phyloP scores from a whole-genome alignment of 2,797 vertebrate species.

The Gambelia wislizenii region DNA sequence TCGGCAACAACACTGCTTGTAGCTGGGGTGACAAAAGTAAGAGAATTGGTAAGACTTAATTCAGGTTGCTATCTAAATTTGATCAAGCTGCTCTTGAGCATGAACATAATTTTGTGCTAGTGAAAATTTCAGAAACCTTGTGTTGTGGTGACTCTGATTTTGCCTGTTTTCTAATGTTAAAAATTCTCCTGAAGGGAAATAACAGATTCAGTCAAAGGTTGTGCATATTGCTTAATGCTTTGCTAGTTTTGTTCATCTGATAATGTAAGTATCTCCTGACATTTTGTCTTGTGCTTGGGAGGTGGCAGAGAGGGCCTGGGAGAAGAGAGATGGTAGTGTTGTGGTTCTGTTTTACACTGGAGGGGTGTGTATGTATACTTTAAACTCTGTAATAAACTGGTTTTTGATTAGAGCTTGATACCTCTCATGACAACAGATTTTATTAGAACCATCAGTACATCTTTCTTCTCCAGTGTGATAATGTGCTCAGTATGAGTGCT shows the following conservation, averaged over 20 bases:
- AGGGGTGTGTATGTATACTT: conserved; percentile 34
- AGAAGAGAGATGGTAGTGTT: conserved; percentile 8
- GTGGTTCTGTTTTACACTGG: conserved; percentile 18
- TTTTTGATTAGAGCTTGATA: conserved; percentile 33
- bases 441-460: conserved; percentile 11
- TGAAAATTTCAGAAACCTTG: conserved; percentile 15
- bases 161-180: conserved; percentile 9
- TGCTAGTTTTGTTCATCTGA: conserved; percentile 14
- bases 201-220: conserved; percentile 27
- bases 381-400: conserved; percentile 37
- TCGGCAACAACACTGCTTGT: not conserved
- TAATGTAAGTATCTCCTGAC: not conserved
- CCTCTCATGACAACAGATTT: conserved; percentile 11
- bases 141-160: conserved; percentile 17
- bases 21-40: not conserved
- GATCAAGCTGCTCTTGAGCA: not conserved
- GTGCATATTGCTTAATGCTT: conserved; percentile 25
- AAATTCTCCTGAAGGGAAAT: conserved; percentile 11
- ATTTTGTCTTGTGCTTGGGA: not conserved
- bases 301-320: not conserved
- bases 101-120: not conserved
- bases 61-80: not conserved
- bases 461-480: not conserved
- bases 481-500: not conserved
- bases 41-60: not conserved